A percentile compares a stretch with the other conserved stretches of the same genome.
Evolutionary conservation across 2,113 vertebrate species (phyloP).

Genomic region (Cervus canadensis): DNA sequence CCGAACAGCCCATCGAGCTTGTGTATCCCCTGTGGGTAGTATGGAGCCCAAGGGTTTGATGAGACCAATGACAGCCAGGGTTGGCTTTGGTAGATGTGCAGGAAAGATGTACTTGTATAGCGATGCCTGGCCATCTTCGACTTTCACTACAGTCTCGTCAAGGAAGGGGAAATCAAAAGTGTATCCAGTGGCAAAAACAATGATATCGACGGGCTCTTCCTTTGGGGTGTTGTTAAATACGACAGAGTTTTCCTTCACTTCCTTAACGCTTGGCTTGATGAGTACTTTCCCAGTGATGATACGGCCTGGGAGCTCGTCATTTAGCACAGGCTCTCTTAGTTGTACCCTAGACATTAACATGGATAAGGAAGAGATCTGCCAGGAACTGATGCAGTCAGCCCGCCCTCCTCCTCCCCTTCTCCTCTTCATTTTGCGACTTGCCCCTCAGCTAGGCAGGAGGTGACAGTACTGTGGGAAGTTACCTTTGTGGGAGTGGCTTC

Average conservation of each 20-base stretch:
- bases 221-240: conserved; percentile 82
- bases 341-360: conserved; percentile 60
- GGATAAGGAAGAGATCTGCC: not conserved
- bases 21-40: conserved; percentile 84
- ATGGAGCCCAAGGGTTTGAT: conserved; percentile 81
- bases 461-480: not conserved
- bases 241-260: conserved; percentile 81
- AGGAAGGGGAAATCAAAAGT: conserved; percentile 84
- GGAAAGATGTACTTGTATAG: conserved; percentile 91
- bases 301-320: conserved; percentile 85
- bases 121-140: conserved; percentile 79
- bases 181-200: conserved; percentile 92
- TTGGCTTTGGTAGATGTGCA: conserved; percentile 81
- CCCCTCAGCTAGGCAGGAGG: too few relatives aligned
- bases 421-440: not conserved
- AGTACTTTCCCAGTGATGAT: conserved; percentile 87
- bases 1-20: conserved; percentile 87
- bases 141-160: conserved; percentile 77
- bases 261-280: conserved; percentile 83
- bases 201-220: conserved; percentile 85
- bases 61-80: conserved; percentile 86
- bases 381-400: rapidly evolving
- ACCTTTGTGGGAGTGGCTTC: not conserved
- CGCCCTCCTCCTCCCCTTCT: not conserved
- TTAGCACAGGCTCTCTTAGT: conserved; percentile 78